A percentile compares a stretch with the other conserved stretches of the same genome.
Evolutionary conservation across 2,797 vertebrate genomes (phyloP).

Genomic region (Sardinella longiceps): DNA sequence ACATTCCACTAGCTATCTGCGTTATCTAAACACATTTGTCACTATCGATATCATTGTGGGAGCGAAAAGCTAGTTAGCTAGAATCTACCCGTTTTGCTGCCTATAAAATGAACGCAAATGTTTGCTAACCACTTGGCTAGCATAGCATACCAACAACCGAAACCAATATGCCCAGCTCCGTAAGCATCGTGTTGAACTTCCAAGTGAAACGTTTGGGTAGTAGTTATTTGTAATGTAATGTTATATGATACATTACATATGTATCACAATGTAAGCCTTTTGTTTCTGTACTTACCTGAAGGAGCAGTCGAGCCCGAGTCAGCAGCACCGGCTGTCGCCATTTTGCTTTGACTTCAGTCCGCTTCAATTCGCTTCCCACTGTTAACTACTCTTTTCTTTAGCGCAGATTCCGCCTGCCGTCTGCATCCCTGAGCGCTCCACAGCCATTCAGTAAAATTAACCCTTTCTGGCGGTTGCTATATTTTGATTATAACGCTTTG

Average conservation of each 20-base stretch:
- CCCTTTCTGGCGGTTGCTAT: not conserved
- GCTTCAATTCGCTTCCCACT: conserved; percentile 49
- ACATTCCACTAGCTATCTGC: too few species aligned
- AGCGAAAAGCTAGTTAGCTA: not conserved
- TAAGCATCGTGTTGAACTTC: not conserved
- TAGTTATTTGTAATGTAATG: not conserved
- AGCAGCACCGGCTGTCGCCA: conserved; percentile 80
- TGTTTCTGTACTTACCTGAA: conserved; percentile 69
- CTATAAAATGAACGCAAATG: not conserved
- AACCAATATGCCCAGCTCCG: not conserved
- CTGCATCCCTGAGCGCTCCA: not conserved
- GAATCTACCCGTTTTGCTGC: not conserved
- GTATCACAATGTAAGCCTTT: not conserved
- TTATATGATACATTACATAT: not conserved
- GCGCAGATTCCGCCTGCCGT: conserved; percentile 22
- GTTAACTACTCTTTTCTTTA: conserved; percentile 18
- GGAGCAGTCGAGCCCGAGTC: conserved; percentile 75
- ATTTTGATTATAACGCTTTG: too few species aligned
- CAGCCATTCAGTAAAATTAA: not conserved
- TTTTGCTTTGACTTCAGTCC: conserved; percentile 63
- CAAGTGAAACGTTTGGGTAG: not conserved
- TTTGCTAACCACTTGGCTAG: not conserved
- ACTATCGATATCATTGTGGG: not conserved
- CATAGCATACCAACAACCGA: conserved; percentile 1
- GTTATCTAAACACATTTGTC: not conserved